Conservation (phyloP, 2,113 vertebrate genomes). For the Sphaerodactylus townsendi region DNA sequence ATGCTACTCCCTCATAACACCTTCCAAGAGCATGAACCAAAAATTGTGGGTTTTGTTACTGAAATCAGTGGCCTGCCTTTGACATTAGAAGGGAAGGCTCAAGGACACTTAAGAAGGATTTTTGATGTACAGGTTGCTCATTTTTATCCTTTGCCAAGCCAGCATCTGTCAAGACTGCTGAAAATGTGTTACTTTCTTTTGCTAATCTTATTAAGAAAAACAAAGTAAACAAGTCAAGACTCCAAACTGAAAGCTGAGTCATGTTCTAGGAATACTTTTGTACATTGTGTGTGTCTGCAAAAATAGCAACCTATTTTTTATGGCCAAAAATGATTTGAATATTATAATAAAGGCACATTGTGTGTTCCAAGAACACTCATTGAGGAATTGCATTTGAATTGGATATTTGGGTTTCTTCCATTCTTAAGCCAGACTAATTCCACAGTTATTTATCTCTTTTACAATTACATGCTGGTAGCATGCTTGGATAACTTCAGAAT, state of each 20-base stretch:
- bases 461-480: background rate
- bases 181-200: background rate
- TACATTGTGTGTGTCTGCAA: background rate
- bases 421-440: background rate
- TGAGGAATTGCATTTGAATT: background rate
- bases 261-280: slow-evolving; percentile 4
- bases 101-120: background rate
- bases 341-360: background rate
- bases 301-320: slow-evolving; percentile 1
- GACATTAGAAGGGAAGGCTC: background rate
- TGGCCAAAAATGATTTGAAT: slow-evolving; percentile 1
- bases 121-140: slow-evolving; percentile 1
- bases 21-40: background rate
- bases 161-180: background rate
- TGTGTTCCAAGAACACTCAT: background rate
- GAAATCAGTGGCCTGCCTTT: background rate
- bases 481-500: slow-evolving; percentile 29
- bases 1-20: too few species aligned
- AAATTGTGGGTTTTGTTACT: background rate
- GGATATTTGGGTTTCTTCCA: background rate
- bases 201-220: background rate
- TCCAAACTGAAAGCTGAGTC: slow-evolving; percentile 10
- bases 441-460: background rate
- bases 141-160: background rate
- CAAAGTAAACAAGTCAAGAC: slow-evolving; percentile 7